phyloP scores from a whole-genome alignment of 2,797 vertebrate species.

The Synanceia verrucosa region DNA sequence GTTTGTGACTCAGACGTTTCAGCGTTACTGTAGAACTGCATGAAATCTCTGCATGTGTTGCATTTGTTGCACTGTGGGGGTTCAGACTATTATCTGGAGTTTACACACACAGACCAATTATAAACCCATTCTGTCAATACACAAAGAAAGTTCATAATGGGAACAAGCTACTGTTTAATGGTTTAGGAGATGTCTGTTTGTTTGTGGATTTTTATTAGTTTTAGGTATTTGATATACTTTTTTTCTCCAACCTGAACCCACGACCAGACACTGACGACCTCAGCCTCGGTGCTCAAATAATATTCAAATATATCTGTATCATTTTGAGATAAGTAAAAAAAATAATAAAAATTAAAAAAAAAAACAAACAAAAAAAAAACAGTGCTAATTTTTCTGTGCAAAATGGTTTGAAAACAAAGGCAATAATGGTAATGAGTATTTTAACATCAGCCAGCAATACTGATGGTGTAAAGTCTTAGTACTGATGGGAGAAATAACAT shows the following conservation, averaged over 20 bases:
- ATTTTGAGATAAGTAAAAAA: no score
- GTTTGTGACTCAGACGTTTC: slow-evolving; percentile 26
- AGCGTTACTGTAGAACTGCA: neutral
- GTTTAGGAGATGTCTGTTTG: neutral
- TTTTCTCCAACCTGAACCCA: neutral
- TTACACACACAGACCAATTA: neutral
- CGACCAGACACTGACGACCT: no score
- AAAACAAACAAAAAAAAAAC: no score
- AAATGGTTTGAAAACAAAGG: no score
- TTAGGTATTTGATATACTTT: neutral
- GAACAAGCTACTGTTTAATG: neutral
- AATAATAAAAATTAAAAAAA: no score
- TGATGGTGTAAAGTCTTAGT: no score
- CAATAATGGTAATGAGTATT: no score
- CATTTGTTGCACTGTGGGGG: neutral
- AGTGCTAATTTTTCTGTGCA: no score
- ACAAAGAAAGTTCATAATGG: neutral
- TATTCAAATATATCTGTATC: no score
- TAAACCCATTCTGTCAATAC: neutral
- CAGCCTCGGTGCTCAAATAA: no score
- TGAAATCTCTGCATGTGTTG: neutral
- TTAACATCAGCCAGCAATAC: no score
- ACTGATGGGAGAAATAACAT: no score
- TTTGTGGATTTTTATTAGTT: neutral
- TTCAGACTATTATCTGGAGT: slow-evolving; percentile 4